phyloP scores from a whole-genome alignment of 2,888 invertebrate genomes.

The Maniola hyperantus region DNA sequence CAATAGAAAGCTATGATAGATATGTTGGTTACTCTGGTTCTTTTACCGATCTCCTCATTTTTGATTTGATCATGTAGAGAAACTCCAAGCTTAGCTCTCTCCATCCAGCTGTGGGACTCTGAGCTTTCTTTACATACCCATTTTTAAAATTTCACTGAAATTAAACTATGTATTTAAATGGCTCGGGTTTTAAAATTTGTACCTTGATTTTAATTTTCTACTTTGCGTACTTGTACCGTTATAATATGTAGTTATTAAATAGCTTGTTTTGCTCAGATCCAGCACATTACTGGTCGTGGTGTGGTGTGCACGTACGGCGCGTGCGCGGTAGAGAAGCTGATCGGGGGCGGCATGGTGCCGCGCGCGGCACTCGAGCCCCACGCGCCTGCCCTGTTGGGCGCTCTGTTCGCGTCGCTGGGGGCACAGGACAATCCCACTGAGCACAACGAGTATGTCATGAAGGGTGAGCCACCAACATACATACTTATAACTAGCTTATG shows the following conservation, averaged over 20 bases:
- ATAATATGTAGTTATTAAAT: too few relatives aligned
- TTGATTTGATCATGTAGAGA: background rate
- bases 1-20: too few relatives aligned
- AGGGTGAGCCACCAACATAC: constrained; percentile 78
- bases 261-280: constrained; percentile 72
- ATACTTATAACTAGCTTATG: too few relatives aligned
- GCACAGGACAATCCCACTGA: constrained; percentile 85
- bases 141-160: too few relatives aligned
- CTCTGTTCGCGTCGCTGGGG: constrained; percentile 89
- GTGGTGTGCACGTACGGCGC: constrained; percentile 98
- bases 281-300: constrained; percentile 88
- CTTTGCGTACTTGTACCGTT: background rate
- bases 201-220: too few relatives aligned
- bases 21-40: too few relatives aligned
- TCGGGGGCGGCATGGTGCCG: constrained; percentile 87
- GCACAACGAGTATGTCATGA: constrained; percentile 99
- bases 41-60: too few relatives aligned
- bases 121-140: too few relatives aligned
- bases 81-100: too few relatives aligned
- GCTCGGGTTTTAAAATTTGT: too few relatives aligned
- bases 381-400: constrained; percentile 86
- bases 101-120: too few relatives aligned
- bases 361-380: constrained; percentile 86
- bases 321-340: constrained; percentile 93
- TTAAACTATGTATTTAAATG: too few relatives aligned